These are phyloP conservation scores for Pachyrhynchus sulphureomaculatus DNA, from an alignment of 1,140 invertebrate species.

Conservation along the genomic window DNA sequence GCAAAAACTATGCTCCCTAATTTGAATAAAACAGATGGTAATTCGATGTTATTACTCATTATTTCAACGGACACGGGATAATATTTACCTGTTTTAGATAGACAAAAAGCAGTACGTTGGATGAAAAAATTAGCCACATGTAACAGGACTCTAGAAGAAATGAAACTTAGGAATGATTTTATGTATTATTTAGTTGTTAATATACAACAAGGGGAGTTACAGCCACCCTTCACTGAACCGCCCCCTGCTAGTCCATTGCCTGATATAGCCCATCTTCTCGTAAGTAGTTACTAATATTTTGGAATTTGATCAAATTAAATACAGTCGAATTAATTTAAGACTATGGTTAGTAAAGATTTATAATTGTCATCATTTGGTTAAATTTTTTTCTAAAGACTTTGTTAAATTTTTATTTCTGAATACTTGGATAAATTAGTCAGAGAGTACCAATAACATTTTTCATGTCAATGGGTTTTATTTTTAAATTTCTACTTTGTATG, in stretches of 20 bases:
- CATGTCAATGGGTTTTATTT: too few species aligned
- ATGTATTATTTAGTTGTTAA: constrained; percentile 55
- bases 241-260: constrained; percentile 51
- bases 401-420: too few species aligned
- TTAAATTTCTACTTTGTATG: too few species aligned
- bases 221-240: constrained; percentile 51
- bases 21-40: constrained; percentile 47
- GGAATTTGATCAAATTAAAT: too few species aligned
- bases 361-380: too few species aligned
- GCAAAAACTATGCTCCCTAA: constrained; percentile 50
- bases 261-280: constrained; percentile 50
- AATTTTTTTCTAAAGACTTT: too few species aligned
- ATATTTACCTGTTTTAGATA: constrained; percentile 25
- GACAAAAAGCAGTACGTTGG: constrained; percentile 51
- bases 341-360: too few species aligned
- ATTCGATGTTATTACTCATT: background rate
- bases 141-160: constrained; percentile 51
- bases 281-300: constrained; percentile 36
- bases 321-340: too few species aligned
- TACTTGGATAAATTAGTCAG: too few species aligned
- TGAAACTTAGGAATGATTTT: constrained; percentile 56
- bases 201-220: constrained; percentile 51
- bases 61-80: background rate
- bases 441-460: too few species aligned
- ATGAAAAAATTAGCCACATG: constrained; percentile 52